Percentiles rank a stretch among this genome's conserved stretches.
These are phyloP conservation scores for Drosophila gaucha DNA, from an alignment of 2,888 invertebrate species.

Conservation along the genomic window DNA sequence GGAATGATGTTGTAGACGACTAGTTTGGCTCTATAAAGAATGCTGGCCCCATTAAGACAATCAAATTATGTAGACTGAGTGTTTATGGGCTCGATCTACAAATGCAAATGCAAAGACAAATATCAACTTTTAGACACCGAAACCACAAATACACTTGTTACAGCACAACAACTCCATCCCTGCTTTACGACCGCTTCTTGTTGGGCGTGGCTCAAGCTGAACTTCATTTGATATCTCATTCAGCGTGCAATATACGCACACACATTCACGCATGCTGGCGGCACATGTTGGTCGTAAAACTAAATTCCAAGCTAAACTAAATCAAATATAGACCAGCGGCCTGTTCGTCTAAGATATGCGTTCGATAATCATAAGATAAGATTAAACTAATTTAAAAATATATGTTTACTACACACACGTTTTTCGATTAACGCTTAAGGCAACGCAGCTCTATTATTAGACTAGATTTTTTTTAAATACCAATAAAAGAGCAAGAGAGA, in stretches of 20 bases:
- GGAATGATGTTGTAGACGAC: conserved; percentile 21
- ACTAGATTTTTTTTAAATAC: conserved; percentile 1
- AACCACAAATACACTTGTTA: conserved; percentile 22
- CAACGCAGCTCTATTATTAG: neutral
- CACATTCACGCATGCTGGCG: neutral
- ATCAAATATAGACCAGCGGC: neutral
- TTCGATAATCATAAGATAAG: conserved; percentile 1
- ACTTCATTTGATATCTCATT: conserved; percentile 22
- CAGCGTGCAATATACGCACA: conserved; percentile 24
- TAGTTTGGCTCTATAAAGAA: conserved; percentile 35
- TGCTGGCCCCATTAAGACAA: conserved; percentile 43
- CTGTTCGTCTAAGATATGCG: neutral
- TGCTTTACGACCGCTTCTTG: conserved; percentile 17
- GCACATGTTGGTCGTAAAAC: conserved; percentile 29
- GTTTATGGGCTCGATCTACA: conserved; percentile 52
- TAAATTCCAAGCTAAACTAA: conserved; percentile 18
- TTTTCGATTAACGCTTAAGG: neutral
- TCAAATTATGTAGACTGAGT: conserved; percentile 69
- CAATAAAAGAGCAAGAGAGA: neutral
- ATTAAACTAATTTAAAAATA: conserved; percentile 5
- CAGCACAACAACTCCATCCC: conserved; percentile 1
- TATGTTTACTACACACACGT: neutral
- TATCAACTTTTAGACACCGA: neutral
- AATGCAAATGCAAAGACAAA: conserved; percentile 31
- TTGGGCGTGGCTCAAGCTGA: no score